A percentile compares a stretch with the other conserved stretches of the same genome.
Evolutionary conservation across 2,797 vertebrate species (phyloP).

Genomic region (Cygnus olor): DNA sequence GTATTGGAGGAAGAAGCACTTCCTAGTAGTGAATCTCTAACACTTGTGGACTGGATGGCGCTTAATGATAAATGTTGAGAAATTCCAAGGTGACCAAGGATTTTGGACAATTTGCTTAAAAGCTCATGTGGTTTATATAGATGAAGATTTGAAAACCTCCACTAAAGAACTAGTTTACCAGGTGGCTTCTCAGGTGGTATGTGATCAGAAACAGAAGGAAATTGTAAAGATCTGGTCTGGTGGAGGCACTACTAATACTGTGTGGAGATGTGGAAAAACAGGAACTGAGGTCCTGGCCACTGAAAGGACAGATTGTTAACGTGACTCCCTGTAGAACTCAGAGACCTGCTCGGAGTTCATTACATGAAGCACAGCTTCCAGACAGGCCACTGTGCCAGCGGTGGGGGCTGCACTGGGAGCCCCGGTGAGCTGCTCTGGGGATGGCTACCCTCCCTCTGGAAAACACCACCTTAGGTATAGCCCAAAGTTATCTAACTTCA

Average conservation of each 20-base stretch:
- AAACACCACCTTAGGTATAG: not conserved
- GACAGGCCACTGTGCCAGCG: fast-evolving
- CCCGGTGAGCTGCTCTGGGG: fast-evolving
- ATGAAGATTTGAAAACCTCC: not conserved
- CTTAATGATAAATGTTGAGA: not conserved
- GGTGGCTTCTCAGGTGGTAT: not conserved
- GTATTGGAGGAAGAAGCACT: fast-evolving
- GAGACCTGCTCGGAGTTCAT: not conserved
- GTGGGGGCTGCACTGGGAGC: not conserved
- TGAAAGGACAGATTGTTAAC: not conserved
- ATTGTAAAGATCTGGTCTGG: not conserved
- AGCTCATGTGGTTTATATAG: not conserved
- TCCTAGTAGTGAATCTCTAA: not conserved
- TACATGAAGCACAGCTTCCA: not conserved
- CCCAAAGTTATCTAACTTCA: not conserved
- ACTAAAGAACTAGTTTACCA: not conserved
- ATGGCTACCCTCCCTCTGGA: not conserved
- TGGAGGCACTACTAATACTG: not conserved
- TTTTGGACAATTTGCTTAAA: not conserved
- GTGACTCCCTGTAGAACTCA: not conserved
- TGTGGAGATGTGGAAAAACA: not conserved
- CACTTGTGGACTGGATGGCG: fast-evolving
- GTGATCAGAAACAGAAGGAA: not conserved
- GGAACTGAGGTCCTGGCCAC: not conserved
- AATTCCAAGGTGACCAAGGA: not conserved